Conservation (phyloP, 2,113 vertebrate species). For the Syngnathus floridae region DNA sequence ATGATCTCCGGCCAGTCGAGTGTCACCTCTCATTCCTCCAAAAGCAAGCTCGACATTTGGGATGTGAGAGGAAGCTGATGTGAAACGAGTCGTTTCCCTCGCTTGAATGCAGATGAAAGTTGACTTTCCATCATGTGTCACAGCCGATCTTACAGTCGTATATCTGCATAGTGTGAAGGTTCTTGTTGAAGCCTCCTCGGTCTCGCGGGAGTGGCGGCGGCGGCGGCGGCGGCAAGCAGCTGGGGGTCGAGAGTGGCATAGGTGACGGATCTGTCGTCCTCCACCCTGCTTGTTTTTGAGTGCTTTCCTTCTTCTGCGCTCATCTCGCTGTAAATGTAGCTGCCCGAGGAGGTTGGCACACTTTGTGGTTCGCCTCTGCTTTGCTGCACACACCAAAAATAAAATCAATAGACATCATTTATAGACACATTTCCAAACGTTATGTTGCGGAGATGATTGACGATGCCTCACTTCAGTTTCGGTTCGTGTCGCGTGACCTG, state of each 20-base stretch:
- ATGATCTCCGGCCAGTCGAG: neutral
- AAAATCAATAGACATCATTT: neutral
- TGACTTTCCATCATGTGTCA: constrained; percentile 16
- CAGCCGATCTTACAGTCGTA: constrained; percentile 18
- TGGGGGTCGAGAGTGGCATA: constrained; percentile 63
- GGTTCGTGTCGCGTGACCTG: constrained; percentile 14
- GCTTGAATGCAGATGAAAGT: neutral
- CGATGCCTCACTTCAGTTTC: constrained; percentile 50
- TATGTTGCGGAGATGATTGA: neutral
- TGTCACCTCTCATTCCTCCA: neutral
- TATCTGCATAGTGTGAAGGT: constrained; percentile 63
- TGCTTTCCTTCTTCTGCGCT: neutral
- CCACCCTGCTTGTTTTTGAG: neutral
- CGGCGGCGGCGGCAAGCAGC: too few relatives aligned
- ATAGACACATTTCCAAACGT: too few relatives aligned
- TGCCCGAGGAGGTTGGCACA: constrained; percentile 1
- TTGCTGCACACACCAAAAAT: neutral
- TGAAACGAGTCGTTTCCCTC: neutral
- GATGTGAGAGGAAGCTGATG: neutral
- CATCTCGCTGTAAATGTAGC: neutral
- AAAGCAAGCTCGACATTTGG: neutral
- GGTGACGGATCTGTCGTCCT: constrained; percentile 25
- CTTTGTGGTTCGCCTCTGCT: constrained; percentile 6
- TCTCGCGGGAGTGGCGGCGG: neutral
- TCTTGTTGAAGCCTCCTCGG: constrained; percentile 24